Conservation (phyloP, 2,797 vertebrate species). For the Lutra lutra region DNA sequence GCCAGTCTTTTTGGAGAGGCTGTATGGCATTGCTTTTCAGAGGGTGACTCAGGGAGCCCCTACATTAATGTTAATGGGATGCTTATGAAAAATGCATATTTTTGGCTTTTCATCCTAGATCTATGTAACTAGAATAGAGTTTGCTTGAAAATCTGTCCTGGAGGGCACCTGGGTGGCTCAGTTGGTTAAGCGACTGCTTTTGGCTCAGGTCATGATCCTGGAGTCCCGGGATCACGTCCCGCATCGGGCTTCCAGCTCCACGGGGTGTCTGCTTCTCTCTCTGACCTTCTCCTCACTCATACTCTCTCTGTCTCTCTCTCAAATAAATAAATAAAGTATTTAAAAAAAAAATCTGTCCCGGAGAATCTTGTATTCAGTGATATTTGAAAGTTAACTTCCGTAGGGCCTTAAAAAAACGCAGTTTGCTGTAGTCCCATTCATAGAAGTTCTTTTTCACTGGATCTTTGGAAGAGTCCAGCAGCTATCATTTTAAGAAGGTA, state of each 20-base stretch:
- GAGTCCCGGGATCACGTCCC: too few relatives aligned
- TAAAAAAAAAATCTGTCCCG: not conserved
- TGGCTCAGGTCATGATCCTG: too few relatives aligned
- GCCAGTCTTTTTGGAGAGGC: not conserved
- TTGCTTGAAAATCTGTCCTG: not conserved
- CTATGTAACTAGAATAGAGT: slow-evolving; percentile 5
- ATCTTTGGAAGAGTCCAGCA: not conserved
- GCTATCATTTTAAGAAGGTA: not conserved
- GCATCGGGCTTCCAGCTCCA: too few relatives aligned
- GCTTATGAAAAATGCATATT: slow-evolving; percentile 10
- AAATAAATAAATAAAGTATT: too few relatives aligned
- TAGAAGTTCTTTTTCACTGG: not conserved
- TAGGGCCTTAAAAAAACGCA: not conserved
- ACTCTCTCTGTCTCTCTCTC: too few relatives aligned
- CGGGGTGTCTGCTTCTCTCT: too few relatives aligned
- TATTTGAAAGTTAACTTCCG: slow-evolving; percentile 36
- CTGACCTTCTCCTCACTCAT: too few relatives aligned
- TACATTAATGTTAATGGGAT: not conserved
- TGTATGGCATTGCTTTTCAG: not conserved
- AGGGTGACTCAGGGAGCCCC: not conserved
- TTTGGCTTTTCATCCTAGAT: not conserved
- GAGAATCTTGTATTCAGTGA: not conserved
- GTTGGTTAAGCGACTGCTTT: too few relatives aligned
- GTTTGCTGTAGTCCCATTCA: not conserved
- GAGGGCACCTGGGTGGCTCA: not conserved